Conservation (phyloP, 2,797 vertebrate species). For the Lepilemur septentrionalis region DNA sequence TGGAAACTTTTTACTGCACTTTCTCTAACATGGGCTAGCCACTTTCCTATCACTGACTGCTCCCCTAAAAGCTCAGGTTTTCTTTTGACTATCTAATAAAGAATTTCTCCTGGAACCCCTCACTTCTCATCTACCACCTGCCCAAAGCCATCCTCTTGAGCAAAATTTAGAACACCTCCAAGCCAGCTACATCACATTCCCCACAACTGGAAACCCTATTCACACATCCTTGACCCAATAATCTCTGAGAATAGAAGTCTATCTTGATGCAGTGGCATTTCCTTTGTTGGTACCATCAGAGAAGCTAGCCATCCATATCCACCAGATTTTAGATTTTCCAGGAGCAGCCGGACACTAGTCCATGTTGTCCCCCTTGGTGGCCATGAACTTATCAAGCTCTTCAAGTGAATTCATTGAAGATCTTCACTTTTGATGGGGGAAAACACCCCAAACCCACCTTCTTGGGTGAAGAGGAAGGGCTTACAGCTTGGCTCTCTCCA, state of each 20-base stretch:
- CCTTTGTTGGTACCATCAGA: background rate
- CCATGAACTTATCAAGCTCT: background rate
- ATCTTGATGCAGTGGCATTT: background rate
- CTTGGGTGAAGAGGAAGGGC: background rate
- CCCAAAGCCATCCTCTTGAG: background rate
- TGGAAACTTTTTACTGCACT: too few relatives aligned
- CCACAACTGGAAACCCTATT: background rate
- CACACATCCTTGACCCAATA: background rate
- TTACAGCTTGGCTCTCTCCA: background rate
- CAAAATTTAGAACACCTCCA: background rate
- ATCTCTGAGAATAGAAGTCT: background rate
- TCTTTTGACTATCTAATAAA: background rate
- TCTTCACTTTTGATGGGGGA: background rate
- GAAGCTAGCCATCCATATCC: background rate
- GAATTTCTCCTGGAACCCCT: background rate
- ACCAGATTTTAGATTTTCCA: background rate
- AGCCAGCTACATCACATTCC: background rate
- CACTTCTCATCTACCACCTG: background rate
- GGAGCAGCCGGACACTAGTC: background rate
- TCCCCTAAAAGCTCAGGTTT: background rate
- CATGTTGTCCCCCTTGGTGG: background rate
- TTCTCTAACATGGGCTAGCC: background rate
- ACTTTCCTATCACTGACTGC: background rate
- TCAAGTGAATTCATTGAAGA: background rate
- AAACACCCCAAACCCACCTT: background rate